A percentile compares a stretch with the other conserved stretches of the same genome.
phyloP scores from a whole-genome alignment of 2,888 invertebrate species.

The Caenorhabditis sulstoni region DNA sequence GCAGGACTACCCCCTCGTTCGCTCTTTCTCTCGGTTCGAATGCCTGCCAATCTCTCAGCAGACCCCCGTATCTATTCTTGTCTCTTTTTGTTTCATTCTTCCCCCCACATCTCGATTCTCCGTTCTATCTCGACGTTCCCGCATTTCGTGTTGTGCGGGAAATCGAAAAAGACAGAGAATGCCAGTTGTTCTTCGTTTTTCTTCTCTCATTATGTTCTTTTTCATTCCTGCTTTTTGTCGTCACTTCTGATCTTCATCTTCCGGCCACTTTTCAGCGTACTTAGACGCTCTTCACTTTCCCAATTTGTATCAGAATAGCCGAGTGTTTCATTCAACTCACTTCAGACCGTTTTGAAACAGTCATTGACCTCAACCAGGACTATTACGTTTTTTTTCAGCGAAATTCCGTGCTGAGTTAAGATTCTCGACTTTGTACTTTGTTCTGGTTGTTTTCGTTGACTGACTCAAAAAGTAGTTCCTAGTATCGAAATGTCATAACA shows the following conservation, averaged over 20 bases:
- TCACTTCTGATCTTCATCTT: conserved; percentile 26
- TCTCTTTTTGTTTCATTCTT: not conserved
- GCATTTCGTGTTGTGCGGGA: conserved; percentile 40
- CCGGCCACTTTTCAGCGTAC: conserved; percentile 25
- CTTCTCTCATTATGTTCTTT: conserved; percentile 35
- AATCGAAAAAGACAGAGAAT: conserved; percentile 1
- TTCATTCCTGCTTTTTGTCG: conserved; percentile 10
- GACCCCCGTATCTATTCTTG: conserved; percentile 16
- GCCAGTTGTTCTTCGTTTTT: conserved; percentile 25
- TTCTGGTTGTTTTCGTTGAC: too few species aligned
- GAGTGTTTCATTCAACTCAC: not conserved
- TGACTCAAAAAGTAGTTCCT: too few species aligned
- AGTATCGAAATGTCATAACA: not conserved
- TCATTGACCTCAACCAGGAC: too few species aligned
- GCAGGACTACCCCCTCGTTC: conserved; percentile 23
- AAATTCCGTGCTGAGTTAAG: too few species aligned
- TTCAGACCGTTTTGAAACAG: not conserved
- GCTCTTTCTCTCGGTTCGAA: conserved; percentile 1
- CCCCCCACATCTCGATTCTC: conserved; percentile 3
- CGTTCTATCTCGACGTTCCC: too few species aligned
- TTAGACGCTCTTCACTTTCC: not conserved
- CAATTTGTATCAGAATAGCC: not conserved
- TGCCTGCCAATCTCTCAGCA: not conserved
- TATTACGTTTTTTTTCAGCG: too few species aligned
- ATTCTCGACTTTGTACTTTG: too few species aligned